Base-by-base conservation (phyloP, 2,888 invertebrate genomes). In the Laothoe populi region DNA sequence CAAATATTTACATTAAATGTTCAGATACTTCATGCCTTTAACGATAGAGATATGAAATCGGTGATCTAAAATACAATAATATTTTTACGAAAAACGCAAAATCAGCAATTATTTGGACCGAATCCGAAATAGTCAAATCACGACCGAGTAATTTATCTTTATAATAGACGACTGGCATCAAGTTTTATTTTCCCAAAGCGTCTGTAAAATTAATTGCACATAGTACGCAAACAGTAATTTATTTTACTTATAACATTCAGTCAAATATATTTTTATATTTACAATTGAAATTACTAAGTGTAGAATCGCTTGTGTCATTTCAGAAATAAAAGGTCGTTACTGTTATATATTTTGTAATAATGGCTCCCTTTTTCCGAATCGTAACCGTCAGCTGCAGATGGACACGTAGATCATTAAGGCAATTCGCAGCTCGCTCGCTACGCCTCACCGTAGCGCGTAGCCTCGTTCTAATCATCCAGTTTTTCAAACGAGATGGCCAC, bases 361-460 rank as follows among this genome's bases (percentile, higher is more conserved):
- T 53, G 53, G 53, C 35, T 53, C 53, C 35, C 75, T 75, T 80
- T 81, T 83, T 74, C 72, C 78, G 75, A 75, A 73, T 82, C 75
- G 76, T 77, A 82, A 77, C 81, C 79, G 86, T 87, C 88, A 86
- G 76, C 69, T 80, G 82, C 87, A 88, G 86, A 79, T 83, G 86
- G 73, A 72, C 73, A 78, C 78, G 77, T 68, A 68, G 82, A 81
- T 86, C 86, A 87, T 88, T 88, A 86, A 79, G 72, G 73, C 70
- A 75, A 71, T 71, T 77, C 76, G 78, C 72, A 74, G 72, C 71
- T 59, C 66, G 31, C 49, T 31, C 58, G 66, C 72, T 71, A 72
- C 35, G 53, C 53, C 53, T 31, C 19, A 53, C 19, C 53, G 53
- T 53, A 63, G 70, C 74, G 69, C 69, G 73, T 66, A 74, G 72